A percentile compares a stretch with the other conserved stretches of the same genome.
Conservation (phyloP, 2,888 invertebrate genomes). For the Tyria jacobaeae region DNA sequence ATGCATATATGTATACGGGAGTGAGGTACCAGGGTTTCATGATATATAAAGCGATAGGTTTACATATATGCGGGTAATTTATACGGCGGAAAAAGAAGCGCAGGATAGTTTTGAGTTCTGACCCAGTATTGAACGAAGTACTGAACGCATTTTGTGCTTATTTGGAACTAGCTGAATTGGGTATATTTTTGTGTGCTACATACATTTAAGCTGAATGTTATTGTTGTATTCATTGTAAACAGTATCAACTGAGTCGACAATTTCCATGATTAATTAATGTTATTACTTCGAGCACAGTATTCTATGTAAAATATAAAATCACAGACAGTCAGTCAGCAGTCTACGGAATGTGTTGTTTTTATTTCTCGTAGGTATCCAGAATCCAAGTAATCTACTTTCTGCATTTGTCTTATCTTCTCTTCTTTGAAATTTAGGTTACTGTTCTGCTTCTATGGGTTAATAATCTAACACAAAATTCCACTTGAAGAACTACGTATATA, state of each 20-base stretch:
- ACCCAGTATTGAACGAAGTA: background rate
- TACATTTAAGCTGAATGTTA: too few species aligned
- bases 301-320: too few species aligned
- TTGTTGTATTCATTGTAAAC: background rate
- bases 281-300: background rate
- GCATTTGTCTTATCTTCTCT: too few species aligned
- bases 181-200: background rate
- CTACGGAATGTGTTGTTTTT: background rate
- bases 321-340: background rate
- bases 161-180: background rate
- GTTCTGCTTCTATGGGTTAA: too few species aligned
- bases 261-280: background rate
- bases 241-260: background rate
- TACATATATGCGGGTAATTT: slow-evolving; percentile 44
- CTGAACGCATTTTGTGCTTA: slow-evolving; percentile 1
- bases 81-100: slow-evolving; percentile 41
- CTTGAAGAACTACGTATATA: too few species aligned
- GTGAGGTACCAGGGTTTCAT: slow-evolving; percentile 47
- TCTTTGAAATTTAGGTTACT: too few species aligned
- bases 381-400: background rate
- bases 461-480: too few species aligned
- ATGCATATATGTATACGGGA: slow-evolving; percentile 37
- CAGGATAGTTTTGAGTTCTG: slow-evolving; percentile 21
- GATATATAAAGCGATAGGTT: slow-evolving; percentile 41
- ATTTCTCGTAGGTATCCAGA: too few species aligned